Percentiles rank a stretch among this genome's conserved stretches.
phyloP scores from a whole-genome alignment of 1,140 invertebrate species.

The Lanistes nyassanus region DNA sequence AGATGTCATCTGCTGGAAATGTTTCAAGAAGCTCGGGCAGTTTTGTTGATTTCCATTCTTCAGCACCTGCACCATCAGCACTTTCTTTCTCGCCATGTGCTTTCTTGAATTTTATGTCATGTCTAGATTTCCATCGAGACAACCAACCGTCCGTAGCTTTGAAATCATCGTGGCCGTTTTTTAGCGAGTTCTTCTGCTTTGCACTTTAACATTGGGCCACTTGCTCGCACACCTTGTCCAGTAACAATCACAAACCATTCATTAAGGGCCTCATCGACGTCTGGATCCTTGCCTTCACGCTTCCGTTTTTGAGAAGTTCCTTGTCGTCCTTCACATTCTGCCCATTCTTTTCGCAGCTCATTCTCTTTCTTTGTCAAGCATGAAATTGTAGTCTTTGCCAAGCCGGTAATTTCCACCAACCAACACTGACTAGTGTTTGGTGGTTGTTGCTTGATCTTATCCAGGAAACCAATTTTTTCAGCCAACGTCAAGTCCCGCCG shows the following conservation, averaged over 20 bases:
- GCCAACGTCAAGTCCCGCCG: not conserved
- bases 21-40: too few species aligned
- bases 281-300: not conserved
- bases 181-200: conserved; percentile 5
- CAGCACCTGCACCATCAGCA: too few species aligned
- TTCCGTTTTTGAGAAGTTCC: not conserved
- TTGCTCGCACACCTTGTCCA: not conserved
- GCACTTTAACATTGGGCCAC: not conserved
- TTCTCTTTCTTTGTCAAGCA: not conserved
- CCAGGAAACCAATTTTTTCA: conserved; percentile 2
- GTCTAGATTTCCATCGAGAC: conserved; percentile 4
- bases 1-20: too few species aligned
- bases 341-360: not conserved
- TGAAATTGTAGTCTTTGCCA: conserved; percentile 1
- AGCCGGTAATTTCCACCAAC: not conserved
- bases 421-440: not conserved
- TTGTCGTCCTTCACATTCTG: not conserved
- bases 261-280: not conserved
- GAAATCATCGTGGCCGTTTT: conserved; percentile 1
- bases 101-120: conserved; percentile 7
- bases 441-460: not conserved
- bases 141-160: conserved; percentile 6
- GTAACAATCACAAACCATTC: not conserved
- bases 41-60: too few species aligned
- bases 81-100: too few species aligned